phyloP scores from a whole-genome alignment of 2,888 invertebrate genomes.

The Cinara cedri region DNA sequence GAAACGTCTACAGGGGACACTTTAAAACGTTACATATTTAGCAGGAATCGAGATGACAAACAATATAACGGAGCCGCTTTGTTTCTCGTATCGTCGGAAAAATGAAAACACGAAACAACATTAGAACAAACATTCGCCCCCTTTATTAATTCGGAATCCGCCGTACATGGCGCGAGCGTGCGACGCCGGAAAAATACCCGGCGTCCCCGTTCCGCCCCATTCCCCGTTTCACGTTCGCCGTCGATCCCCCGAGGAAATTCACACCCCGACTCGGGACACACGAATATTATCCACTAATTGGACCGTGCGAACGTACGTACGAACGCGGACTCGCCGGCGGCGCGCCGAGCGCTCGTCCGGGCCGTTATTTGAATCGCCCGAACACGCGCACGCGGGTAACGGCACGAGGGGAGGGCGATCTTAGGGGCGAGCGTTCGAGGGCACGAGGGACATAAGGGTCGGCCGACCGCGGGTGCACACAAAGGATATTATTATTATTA shows the following conservation, averaged over 20 bases:
- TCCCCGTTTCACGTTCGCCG: too few relatives aligned
- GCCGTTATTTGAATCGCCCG: constrained; percentile 30
- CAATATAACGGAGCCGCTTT: too few relatives aligned
- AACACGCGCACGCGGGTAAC: not conserved
- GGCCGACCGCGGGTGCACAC: not conserved
- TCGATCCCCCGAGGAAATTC: not conserved
- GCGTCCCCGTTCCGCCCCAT: too few relatives aligned
- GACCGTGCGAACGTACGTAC: constrained; percentile 32
- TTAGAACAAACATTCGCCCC: too few relatives aligned
- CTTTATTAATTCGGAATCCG: too few relatives aligned
- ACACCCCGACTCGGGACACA: not conserved
- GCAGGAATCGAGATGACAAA: too few relatives aligned
- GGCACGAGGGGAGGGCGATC: not conserved
- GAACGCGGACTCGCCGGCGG: constrained; percentile 29
- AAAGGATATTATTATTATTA: not conserved
- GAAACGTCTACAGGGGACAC: too few relatives aligned
- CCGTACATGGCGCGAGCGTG: too few relatives aligned
- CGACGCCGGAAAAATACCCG: too few relatives aligned
- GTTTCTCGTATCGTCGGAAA: too few relatives aligned
- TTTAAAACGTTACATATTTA: too few relatives aligned
- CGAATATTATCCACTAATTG: constrained; percentile 34
- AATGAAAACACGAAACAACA: too few relatives aligned
- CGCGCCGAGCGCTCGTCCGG: constrained; percentile 27
- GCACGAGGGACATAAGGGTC: not conserved
- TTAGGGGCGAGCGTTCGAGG: not conserved